Percentiles rank a stretch among this genome's conserved stretches.
phyloP scores from a whole-genome alignment of 2,797 vertebrate species.

The Neoniphon sammara region DNA sequence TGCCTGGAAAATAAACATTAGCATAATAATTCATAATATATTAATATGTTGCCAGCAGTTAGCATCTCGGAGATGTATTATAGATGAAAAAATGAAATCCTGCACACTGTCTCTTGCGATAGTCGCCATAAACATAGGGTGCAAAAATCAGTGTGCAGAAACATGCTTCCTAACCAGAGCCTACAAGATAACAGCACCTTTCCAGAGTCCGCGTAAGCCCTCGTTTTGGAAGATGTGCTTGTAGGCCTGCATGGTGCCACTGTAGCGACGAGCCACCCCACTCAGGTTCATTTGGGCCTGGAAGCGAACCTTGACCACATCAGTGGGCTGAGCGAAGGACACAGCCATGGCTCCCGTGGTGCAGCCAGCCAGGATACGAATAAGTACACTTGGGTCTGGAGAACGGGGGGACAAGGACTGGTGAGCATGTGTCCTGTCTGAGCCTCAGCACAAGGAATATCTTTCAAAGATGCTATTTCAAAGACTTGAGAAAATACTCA shows the following conservation, averaged over 20 bases:
- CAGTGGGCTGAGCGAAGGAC: conserved; percentile 89
- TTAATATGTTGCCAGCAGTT: background rate
- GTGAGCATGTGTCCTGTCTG: background rate
- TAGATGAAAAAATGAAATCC: no score
- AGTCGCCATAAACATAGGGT: no score
- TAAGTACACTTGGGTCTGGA: conserved; percentile 80
- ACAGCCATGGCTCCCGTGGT: conserved; percentile 89
- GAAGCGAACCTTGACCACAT: conserved; percentile 90
- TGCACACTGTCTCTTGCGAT: no score
- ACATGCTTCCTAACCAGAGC: background rate
- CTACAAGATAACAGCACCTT: conserved; percentile 78
- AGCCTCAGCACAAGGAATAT: background rate
- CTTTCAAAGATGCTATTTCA: background rate
- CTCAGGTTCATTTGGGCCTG: conserved; percentile 87
- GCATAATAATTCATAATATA: background rate
- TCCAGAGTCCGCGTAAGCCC: conserved; percentile 88
- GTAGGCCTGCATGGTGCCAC: conserved; percentile 89
- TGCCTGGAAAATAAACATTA: conserved; percentile 75
- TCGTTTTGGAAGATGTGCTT: conserved; percentile 87
- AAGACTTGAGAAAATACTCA: background rate
- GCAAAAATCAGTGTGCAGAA: no score
- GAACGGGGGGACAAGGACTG: background rate
- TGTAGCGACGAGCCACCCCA: conserved; percentile 87
- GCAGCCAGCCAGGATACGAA: conserved; percentile 87
- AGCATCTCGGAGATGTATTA: background rate